A percentile compares a stretch with the other conserved stretches of the same genome.
These are phyloP conservation scores for Orchesella cincta DNA, from an alignment of 1,140 invertebrate species.

Conservation along the genomic window DNA sequence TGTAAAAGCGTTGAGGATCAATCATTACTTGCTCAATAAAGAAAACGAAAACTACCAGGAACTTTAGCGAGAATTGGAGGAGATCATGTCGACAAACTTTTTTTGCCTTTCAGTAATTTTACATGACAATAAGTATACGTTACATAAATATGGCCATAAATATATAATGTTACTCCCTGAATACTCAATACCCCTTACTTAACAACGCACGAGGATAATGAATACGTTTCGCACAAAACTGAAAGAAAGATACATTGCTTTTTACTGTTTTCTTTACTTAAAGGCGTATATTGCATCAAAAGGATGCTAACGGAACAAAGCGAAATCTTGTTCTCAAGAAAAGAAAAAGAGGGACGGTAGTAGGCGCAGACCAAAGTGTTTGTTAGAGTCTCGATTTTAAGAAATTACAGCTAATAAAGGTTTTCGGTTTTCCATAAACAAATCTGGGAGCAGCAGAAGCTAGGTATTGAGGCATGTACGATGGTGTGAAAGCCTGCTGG, in stretches of 20 bases:
- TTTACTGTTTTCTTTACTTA: background rate
- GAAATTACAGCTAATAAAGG: too few relatives aligned
- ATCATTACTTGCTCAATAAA: background rate
- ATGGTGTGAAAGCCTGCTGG: too few relatives aligned
- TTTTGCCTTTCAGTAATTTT: too few relatives aligned
- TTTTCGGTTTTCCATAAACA: too few relatives aligned
- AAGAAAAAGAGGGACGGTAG: background rate
- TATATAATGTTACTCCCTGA: too few relatives aligned
- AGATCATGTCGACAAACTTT: background rate
- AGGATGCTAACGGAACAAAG: background rate
- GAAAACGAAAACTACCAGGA: background rate
- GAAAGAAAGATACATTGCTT: background rate
- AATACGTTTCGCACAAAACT: background rate
- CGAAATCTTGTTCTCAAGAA: conserved; percentile 1
- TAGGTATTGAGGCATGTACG: too few relatives aligned
- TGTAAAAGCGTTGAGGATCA: background rate
- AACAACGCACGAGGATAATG: conserved; percentile 14
- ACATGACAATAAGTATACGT: too few relatives aligned
- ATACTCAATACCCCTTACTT: background rate
- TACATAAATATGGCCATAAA: too few relatives aligned
- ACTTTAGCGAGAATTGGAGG: background rate
- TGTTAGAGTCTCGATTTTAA: background rate
- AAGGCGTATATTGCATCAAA: background rate
- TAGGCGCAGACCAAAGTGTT: background rate
- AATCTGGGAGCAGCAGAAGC: too few relatives aligned